phyloP scores from a whole-genome alignment of 2,888 invertebrate genomes.

The Tachina fera region DNA sequence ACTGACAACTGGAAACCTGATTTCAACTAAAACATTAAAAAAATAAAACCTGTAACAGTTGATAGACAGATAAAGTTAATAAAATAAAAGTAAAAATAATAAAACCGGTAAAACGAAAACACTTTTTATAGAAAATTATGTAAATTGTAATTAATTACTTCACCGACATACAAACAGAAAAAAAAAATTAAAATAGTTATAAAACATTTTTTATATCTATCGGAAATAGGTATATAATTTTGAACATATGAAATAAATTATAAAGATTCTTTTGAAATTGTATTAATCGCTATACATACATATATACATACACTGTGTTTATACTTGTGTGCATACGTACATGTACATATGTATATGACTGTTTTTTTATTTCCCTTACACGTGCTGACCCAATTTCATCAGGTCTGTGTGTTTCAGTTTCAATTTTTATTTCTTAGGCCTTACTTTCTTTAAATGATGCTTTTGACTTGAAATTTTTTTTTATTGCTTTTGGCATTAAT shows the following conservation, averaged over 20 bases:
- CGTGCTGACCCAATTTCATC: conserved; percentile 48
- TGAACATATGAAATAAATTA: background rate
- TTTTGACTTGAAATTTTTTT: conserved; percentile 38
- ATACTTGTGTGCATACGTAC: background rate
- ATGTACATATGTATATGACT: background rate
- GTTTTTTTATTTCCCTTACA: conserved; percentile 6
- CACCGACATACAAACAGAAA: conserved; percentile 7
- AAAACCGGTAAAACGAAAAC: conserved; percentile 48
- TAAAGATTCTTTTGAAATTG: background rate
- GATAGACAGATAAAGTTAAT: background rate
- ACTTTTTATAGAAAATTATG: conserved; percentile 53
- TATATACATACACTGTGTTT: background rate
- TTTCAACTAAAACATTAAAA: background rate
- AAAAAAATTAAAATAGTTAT: background rate
- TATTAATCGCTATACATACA: background rate
- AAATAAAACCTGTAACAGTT: conserved; percentile 18
- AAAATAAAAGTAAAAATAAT: conserved; percentile 2
- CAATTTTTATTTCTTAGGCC: conserved; percentile 39
- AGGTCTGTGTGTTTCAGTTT: conserved; percentile 24
- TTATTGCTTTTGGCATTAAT: conserved; percentile 5
- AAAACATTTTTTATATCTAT: background rate
- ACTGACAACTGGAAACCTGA: conserved; percentile 35
- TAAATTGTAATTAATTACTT: conserved; percentile 62
- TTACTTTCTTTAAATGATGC: conserved; percentile 57
- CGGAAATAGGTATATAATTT: background rate